phyloP scores from a whole-genome alignment of 2,888 invertebrate species.

The Ditula angustiorana region DNA sequence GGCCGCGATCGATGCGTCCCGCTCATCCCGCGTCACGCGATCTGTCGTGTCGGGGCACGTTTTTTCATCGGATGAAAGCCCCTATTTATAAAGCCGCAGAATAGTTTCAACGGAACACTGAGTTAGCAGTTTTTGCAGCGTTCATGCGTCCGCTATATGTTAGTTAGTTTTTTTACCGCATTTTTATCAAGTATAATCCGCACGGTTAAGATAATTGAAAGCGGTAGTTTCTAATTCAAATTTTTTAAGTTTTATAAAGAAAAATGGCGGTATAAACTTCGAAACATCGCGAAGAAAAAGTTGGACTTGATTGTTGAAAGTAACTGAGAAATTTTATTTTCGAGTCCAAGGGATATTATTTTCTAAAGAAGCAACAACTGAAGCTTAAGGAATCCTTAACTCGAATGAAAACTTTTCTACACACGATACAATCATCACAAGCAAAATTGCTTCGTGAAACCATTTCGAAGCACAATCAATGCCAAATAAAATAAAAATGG shows the following conservation, averaged over 20 bases:
- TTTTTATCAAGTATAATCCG: constrained; percentile 22
- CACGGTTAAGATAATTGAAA: not conserved
- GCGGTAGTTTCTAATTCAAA: not conserved
- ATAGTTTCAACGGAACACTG: constrained; percentile 79
- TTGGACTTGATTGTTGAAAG: too few species aligned
- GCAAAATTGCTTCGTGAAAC: constrained; percentile 29
- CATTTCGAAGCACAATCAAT: constrained; percentile 34
- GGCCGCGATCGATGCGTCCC: constrained; percentile 60
- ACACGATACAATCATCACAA: constrained; percentile 15
- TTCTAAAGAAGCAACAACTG: too few species aligned
- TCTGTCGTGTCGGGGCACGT: constrained; percentile 68
- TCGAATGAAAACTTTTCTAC: not conserved
- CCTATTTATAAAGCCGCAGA: constrained; percentile 71
- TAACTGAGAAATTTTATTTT: too few species aligned
- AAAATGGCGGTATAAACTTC: not conserved
- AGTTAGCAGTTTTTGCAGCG: constrained; percentile 66
- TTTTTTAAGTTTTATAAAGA: not conserved
- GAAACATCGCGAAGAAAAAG: too few species aligned
- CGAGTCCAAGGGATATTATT: too few species aligned
- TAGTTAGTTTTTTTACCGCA: constrained; percentile 47
- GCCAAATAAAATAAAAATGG: constrained; percentile 41
- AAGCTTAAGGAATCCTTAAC: too few species aligned
- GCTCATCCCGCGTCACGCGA: constrained; percentile 72
- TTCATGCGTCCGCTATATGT: constrained; percentile 57
- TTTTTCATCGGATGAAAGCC: constrained; percentile 79